phyloP scores from a whole-genome alignment of 2,797 vertebrate genomes.

The Hephaestus fuliginosus region DNA sequence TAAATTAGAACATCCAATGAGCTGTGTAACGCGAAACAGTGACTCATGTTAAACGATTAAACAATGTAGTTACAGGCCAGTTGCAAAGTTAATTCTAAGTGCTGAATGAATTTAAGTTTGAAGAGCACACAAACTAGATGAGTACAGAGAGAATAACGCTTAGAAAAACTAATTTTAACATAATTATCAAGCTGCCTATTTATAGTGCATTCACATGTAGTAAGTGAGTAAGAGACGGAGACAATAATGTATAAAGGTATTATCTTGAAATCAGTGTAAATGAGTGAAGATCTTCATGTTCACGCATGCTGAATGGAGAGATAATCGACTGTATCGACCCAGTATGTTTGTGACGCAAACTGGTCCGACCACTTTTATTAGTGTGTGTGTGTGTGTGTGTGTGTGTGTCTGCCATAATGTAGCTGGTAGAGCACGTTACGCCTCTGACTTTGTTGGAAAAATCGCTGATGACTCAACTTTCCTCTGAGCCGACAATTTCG shows the following conservation, averaged over 20 bases:
- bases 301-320: neutral
- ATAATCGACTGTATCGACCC: neutral
- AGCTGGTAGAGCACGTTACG: neutral
- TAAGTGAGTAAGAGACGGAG: neutral
- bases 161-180: neutral
- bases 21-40: slow-evolving; percentile 44
- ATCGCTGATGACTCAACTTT: slow-evolving; percentile 17
- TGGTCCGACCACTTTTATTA: neutral
- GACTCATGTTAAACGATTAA: slow-evolving; percentile 42
- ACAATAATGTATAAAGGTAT: neutral
- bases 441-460: neutral
- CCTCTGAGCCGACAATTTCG: slow-evolving; percentile 31
- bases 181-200: neutral
- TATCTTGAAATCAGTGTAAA: neutral
- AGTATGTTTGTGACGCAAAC: neutral
- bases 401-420: neutral
- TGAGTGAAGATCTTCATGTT: neutral
- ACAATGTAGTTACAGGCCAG: slow-evolving; percentile 31
- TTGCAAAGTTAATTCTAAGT: slow-evolving; percentile 54
- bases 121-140: slow-evolving; percentile 15
- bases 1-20: slow-evolving; percentile 60
- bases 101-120: slow-evolving; percentile 40
- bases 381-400: neutral
- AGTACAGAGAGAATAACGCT: neutral
- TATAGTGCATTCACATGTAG: neutral